Evolutionary conservation across 2,113 vertebrate genomes (phyloP), one percentile per base, ranked within the genome.

Genomic region (Litocranius walleri): DNA sequence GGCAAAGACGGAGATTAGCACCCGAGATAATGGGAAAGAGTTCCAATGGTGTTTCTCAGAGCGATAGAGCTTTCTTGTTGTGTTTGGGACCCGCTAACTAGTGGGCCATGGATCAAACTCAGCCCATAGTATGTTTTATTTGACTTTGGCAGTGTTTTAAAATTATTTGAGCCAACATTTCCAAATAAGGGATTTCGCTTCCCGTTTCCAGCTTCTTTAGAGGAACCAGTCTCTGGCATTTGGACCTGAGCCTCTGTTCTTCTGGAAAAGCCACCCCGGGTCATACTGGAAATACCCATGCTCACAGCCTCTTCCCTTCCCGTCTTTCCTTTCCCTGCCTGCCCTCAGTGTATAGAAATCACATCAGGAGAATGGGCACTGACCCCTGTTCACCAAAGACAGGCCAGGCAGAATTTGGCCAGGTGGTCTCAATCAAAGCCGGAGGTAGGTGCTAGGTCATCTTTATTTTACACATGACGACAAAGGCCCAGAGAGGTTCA

Each of bases 231-330:
- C 3, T 25, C 40, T 21, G 10, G 21, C 25, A 40, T 54, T 43
- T 61, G 82, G n/a, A 80, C 9, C 29, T 43, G 50, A 88, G 43
- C 13, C 8, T 45, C 74, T 30, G 9, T 25, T 52, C 25, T 61
- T 71, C 59, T 6, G 21, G 33, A 45, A 7, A 5, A 3, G 74
- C n/a, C 67, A 13, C 5, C 30, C 7, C 1, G 0, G 50, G 3
- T 43, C 48, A 19, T 1, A 1, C 15, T 30, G 40, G 77, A 87
- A 87, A 83, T 13, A 21, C 7, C 25, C 74, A 87, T 2, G 1
- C 2, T 50, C 17, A 29, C 30, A 1, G 4, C 36, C 43, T 36
- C 15, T 43, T 83, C 80, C 30, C 15, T 52, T 54, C 36, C 45
- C 0, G 2, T 2, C 29, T 40, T 59, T 56, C n/a, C 16, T 64